Base-by-base conservation (phyloP, 2,113 vertebrate genomes). In the Ardeotis arabs region DNA sequence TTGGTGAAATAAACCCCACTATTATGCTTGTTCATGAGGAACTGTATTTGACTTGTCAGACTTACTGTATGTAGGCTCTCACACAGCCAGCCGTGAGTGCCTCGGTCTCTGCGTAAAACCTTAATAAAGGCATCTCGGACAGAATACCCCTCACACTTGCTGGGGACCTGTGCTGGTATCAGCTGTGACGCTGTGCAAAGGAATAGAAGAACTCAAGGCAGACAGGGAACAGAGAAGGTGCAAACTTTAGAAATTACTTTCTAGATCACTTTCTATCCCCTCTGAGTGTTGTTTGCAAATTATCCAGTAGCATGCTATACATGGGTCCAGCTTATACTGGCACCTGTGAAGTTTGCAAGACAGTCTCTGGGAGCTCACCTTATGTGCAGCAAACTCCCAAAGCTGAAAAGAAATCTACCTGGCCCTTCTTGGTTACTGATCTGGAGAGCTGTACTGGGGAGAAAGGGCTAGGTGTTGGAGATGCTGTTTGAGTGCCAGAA, bases 341-440 rank as follows among this genome's bases (percentile, higher is more conserved):
- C n/a, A 28, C 12, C 29, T 66, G 7, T 17, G 47, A 37, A 44
- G 39, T 64, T 72, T 45, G 4, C 72, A 14, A 56, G 63, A 22
- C 0, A 0, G 4, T 35, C 12, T 69, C 12, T 13, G 7, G 10
- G 66, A 73, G 5, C 13, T 79, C 10, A 4, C 4, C 41, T 62
- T 19, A 22, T 12, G 12, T 29, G 21, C 14, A 60, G 24, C 20
- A 45, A 76, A 45, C 28, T 77, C 50, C 17, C 45, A 73, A 7
- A 45, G 15, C 28, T n/a, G 10, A 31, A 9, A 31, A 70, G 56
- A 58, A 10, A 12, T 78, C 59, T 86, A 9, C 47, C 80, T 63
- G 33, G 33, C n/a, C 25, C 22, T 56, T 39, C 25, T 59, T 58
- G 59, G 44, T 12, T 59, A 9, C 58, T 84, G 47, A 5, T 62